phyloP scores from a whole-genome alignment of 1,140 invertebrate species.

The Eriosoma lanigerum region DNA sequence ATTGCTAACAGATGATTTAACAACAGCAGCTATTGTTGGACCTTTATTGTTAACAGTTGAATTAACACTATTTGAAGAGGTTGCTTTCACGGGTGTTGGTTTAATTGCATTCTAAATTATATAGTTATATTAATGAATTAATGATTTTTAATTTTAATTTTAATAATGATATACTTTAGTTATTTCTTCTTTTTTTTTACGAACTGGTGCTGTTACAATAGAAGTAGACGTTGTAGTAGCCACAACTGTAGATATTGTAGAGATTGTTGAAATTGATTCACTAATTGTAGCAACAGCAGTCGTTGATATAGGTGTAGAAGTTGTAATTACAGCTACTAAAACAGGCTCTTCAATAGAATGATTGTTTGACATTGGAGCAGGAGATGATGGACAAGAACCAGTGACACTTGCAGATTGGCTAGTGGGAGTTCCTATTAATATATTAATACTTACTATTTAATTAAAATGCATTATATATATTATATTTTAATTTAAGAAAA shows the following conservation, averaged over 20 bases:
- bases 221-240: slow-evolving; percentile 27
- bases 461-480: not conserved
- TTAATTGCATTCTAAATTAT: slow-evolving; percentile 62
- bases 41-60: slow-evolving; percentile 6
- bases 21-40: slow-evolving; percentile 44
- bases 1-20: slow-evolving; percentile 44
- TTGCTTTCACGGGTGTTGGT: slow-evolving; percentile 66
- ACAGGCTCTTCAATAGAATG: slow-evolving; percentile 65
- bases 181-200: slow-evolving; percentile 35
- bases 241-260: slow-evolving; percentile 39
- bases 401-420: slow-evolving; percentile 69
- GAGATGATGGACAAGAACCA: slow-evolving; percentile 62
- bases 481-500: not conserved
- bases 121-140: not conserved
- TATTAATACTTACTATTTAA: no score
- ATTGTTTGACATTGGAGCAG: slow-evolving; percentile 62
- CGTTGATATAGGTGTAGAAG: slow-evolving; percentile 37
- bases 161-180: slow-evolving; percentile 7
- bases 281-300: slow-evolving; percentile 29
- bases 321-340: slow-evolving; percentile 62
- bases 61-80: slow-evolving; percentile 18
- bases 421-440: slow-evolving; percentile 69
- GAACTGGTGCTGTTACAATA: slow-evolving; percentile 27
- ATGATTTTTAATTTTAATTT: slow-evolving; percentile 53
- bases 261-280: slow-evolving; percentile 42